Evolutionary conservation across 2,888 invertebrate genomes (phyloP).

Genomic region (Drosophila pegasa): DNA sequence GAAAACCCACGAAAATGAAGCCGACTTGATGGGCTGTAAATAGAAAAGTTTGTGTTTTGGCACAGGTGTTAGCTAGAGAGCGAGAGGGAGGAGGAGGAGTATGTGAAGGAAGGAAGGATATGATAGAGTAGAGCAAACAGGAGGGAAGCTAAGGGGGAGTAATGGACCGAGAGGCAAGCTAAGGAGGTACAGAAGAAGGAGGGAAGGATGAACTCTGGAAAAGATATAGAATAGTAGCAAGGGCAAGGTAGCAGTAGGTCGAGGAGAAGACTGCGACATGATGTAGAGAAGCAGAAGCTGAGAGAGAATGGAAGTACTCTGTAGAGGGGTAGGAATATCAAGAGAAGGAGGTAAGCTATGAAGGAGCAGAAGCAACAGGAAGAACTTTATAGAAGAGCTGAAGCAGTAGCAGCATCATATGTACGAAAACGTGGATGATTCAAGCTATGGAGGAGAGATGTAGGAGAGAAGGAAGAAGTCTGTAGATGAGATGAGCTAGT

Average conservation of each 20-base stretch:
- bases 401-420: neutral
- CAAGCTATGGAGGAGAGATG: no score
- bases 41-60: conserved; percentile 63
- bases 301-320: no score
- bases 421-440: no score
- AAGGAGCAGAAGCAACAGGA: no score
- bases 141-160: no score
- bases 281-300: neutral
- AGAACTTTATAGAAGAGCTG: neutral
- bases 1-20: conserved; percentile 50
- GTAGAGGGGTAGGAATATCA: neutral
- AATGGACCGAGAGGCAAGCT: no score
- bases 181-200: no score
- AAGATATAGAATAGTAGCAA: neutral
- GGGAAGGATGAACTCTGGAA: neutral
- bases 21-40: conserved; percentile 71
- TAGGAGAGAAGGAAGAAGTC: no score
- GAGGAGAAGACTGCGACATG: neutral
- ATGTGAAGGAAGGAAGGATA: neutral
- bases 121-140: no score
- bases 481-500: no score
- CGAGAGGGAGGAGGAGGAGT: neutral
- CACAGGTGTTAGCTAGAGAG: conserved; percentile 51
- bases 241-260: neutral
- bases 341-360: neutral